phyloP scores from a whole-genome alignment of 2,113 vertebrate species.

The Tachuris rubrigastra region DNA sequence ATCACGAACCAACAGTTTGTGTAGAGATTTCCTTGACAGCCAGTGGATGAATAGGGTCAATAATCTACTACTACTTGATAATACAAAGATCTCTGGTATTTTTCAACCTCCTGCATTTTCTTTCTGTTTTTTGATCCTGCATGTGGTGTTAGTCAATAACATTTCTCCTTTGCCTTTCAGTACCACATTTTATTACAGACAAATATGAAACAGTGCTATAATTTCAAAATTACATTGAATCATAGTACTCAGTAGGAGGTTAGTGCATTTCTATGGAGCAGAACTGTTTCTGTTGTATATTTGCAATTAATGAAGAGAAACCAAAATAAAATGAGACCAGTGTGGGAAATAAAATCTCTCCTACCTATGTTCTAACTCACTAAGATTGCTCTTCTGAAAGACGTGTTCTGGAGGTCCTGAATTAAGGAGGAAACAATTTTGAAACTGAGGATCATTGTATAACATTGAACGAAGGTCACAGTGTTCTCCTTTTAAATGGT shows the following conservation, averaged over 20 bases:
- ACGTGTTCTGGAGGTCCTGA: background rate
- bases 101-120: background rate
- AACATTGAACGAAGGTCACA: background rate
- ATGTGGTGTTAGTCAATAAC: background rate
- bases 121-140: background rate
- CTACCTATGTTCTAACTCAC: conserved; percentile 18
- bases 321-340: conserved; percentile 33
- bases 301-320: conserved; percentile 62
- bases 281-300: conserved; percentile 42
- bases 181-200: background rate
- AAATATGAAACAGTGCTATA: background rate
- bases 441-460: background rate
- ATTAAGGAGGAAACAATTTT: background rate
- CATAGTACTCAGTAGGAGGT: background rate
- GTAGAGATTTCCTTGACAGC: background rate
- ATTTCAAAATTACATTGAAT: conserved; percentile 33
- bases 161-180: background rate
- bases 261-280: conserved; percentile 28
- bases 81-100: background rate
- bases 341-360: conserved; percentile 24
- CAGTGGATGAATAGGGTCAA: background rate
- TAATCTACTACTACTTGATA: background rate
- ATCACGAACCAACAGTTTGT: background rate
- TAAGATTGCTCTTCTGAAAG: background rate
- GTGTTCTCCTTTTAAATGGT: background rate